Evolutionary conservation across 2,888 invertebrate genomes (phyloP), one percentile per base, ranked within the genome.

Genomic region (Scelioninae gen. 2): DNA sequence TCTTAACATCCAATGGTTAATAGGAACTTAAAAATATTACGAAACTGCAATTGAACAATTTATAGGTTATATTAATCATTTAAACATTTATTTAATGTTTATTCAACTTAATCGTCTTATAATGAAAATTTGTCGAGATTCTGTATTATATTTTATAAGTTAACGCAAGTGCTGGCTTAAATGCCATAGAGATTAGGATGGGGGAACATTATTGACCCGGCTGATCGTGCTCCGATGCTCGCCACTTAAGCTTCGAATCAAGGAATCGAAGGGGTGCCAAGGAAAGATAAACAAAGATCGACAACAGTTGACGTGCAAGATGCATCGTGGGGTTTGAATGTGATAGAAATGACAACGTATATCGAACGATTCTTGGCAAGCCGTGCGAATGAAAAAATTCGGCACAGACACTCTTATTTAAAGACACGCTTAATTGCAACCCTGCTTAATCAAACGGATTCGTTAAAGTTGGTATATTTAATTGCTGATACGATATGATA

Each of bases 221-320:
- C 64, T 58, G 71, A 52, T 50, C 39, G 48, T 25, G 52, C 61
- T 37, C 18, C 45, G 71, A 65, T 33, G 37, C 37, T n/a, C 39
- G 65, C 58, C 52, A 71, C 71, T 71, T 52, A 35, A 58, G 39
- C 7, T 37, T 13, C 41, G 50, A 57, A 70, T 55, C 46, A 58
- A 52, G 25, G 3, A 31, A 48, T 15, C 10, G 48, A 28, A 69
- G n/a, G 53, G 19, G 28, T 35, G 60, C 43, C 48, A 35, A 50
- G 31, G 53, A 53, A 39, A 25, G 41, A 31, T 50, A 33, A 57
- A 70, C 41, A 63, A 48, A 35, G n/a, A 57, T 50, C 57, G 35
- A 50, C 16, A 13, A 41, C 33, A 39, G 10, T 39, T 5, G 31
- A 13, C 15, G 10, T 18, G 22, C 18, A 16, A 22, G 11, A 41